Percentiles rank a stretch among this genome's conserved stretches.
Conservation (phyloP, 2,888 invertebrate genomes). For the Melanchra persicariae region DNA sequence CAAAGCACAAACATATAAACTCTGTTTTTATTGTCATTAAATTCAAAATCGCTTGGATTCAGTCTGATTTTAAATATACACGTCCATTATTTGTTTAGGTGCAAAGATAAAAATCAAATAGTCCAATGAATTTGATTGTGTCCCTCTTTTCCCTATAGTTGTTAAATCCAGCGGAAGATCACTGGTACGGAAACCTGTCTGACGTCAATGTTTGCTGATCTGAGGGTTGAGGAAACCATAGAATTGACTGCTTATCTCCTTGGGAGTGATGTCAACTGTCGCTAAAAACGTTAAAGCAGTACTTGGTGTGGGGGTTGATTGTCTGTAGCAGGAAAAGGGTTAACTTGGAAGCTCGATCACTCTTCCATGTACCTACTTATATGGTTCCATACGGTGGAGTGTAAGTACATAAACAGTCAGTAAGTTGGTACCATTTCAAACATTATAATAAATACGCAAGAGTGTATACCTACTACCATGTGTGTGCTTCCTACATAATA, state of each 20-base stretch:
- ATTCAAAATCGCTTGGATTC: slow-evolving; percentile 6
- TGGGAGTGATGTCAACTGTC: slow-evolving; percentile 15
- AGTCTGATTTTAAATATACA: neutral
- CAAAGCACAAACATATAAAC: slow-evolving; percentile 25
- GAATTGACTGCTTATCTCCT: slow-evolving; percentile 22
- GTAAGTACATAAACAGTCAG: too few species aligned
- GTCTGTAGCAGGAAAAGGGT: neutral
- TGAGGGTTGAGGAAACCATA: slow-evolving; percentile 37
- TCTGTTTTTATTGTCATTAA: neutral
- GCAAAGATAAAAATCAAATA: slow-evolving; percentile 78
- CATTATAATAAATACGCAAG: too few species aligned
- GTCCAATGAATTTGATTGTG: slow-evolving; percentile 65
- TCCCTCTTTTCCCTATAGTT: neutral
- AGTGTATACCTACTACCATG: too few species aligned
- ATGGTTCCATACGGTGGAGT: too few species aligned
- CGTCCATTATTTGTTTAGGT: slow-evolving; percentile 81
- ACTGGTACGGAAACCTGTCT: slow-evolving; percentile 73
- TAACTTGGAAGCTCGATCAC: too few species aligned
- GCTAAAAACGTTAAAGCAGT: slow-evolving; percentile 6
- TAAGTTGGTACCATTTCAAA: too few species aligned
- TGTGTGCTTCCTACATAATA: too few species aligned
- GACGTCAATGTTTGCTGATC: slow-evolving; percentile 26
- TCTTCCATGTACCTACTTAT: too few species aligned
- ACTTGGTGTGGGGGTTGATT: neutral
- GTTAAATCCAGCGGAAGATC: slow-evolving; percentile 77